Base-by-base conservation (phyloP, 2,888 invertebrate species). In the Eueremaeus valkanovi region DNA sequence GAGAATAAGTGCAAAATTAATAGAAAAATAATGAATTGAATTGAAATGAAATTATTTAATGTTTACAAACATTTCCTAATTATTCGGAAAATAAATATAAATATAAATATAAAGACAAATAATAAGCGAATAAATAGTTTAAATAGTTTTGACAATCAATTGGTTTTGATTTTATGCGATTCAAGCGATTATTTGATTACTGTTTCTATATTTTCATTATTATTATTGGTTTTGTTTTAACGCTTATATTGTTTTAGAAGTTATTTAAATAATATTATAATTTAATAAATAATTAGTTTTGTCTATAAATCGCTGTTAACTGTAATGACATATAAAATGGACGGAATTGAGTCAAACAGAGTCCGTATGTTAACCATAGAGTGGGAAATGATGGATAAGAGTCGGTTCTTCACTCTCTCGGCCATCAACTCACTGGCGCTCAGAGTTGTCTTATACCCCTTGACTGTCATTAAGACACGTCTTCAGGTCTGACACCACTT, bases 331-430 rank as follows among this genome's bases (percentile, higher is more conserved):
- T 51, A 73, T 51, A 40, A 31, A 1, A 78, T 79, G 74, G 77
- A 76, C 18, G 66, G 73, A 2, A 79, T 79, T 74, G 79, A 79
- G 76, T 77, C 79, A 79, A 79, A 21, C 79, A 55, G 75, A 36
- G 70, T 75, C 24, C 61, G 79, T 72, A 80, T 82, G 45, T 90
- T 89, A 33, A 94, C 91, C 8, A 95, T 98, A 78, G 97, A 98
- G 85, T 93, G 96, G 92, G 89, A 95, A 79, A 98, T 98, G 97
- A 92, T 98, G 94, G 92, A 98, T 84, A 95, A 80, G 42, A 94
- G 82, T 87, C 87, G 94, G 83, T 98, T 96, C 83, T 93, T 93
- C 82, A 95, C 96, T 0, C 85, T 97, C 75, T 94, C 94, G 76
- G 91, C 95, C 86, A 85, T 93, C 18, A 95, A 95, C 82, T 92